phyloP scores from a whole-genome alignment of 2,888 invertebrate species.

The Meteorus colon region DNA sequence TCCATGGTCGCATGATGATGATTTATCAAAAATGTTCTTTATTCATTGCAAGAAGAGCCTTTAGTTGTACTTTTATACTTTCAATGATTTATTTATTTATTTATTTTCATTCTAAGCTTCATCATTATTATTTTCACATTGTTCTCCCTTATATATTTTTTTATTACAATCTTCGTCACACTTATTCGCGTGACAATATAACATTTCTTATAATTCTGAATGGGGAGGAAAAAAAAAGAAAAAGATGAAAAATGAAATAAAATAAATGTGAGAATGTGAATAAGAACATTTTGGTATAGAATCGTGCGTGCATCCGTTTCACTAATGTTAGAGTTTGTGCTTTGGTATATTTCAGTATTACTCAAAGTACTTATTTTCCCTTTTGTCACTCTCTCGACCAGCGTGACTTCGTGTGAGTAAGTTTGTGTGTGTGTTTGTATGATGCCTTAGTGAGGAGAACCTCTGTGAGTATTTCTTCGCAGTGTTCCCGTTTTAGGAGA shows the following conservation, averaged over 20 bases:
- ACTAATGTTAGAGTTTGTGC: constrained; percentile 35
- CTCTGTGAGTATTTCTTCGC: background rate
- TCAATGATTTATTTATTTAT: constrained; percentile 6
- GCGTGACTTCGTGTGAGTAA: background rate
- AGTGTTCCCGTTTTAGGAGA: constrained; percentile 31
- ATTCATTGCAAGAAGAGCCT: background rate
- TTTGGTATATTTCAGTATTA: constrained; percentile 29
- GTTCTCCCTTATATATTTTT: background rate
- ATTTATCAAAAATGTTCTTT: constrained; percentile 8
- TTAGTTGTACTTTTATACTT: background rate
- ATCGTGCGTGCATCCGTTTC: constrained; percentile 14
- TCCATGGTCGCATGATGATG: background rate
- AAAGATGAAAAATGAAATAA: background rate
- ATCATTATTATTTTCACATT: background rate
- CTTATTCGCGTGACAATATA: background rate
- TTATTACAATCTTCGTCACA: background rate
- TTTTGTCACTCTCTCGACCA: constrained; percentile 29
- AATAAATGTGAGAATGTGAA: background rate
- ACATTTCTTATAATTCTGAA: background rate
- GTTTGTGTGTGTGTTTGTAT: constrained; percentile 18
- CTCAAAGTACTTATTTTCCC: constrained; percentile 23
- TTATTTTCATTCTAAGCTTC: background rate
- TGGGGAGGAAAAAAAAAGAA: background rate
- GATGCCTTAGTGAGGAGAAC: background rate
- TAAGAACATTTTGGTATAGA: background rate